Conservation (phyloP, 2,113 vertebrate genomes). For the Emydocephalus ijimae region DNA sequence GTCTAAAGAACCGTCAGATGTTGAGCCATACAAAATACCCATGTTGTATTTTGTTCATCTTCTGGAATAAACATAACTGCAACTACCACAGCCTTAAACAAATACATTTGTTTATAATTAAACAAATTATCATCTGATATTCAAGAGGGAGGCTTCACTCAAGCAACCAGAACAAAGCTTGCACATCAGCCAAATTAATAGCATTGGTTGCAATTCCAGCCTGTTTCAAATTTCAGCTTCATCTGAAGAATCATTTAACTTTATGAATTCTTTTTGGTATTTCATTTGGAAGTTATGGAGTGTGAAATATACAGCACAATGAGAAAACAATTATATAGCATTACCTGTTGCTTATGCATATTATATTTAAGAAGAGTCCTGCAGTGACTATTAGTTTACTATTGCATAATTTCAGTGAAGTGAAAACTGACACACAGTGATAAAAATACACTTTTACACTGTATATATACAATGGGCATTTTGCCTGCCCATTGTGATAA, state of each 20-base stretch:
- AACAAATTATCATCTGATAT: conserved; percentile 22
- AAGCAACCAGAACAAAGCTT: conserved; percentile 50
- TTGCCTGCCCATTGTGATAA: background rate
- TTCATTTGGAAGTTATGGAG: conserved; percentile 66
- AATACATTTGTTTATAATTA: background rate
- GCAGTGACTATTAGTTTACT: conserved; percentile 36
- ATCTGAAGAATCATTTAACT: conserved; percentile 60
- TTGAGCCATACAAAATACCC: background rate
- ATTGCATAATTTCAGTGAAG: conserved; percentile 31
- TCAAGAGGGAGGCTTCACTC: conserved; percentile 32
- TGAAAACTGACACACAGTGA: conserved; percentile 37
- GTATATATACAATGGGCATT: background rate
- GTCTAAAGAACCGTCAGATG: background rate
- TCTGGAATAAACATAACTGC: background rate
- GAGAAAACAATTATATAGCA: conserved; percentile 66
- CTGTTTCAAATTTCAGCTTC: conserved; percentile 43
- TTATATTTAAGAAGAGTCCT: conserved; percentile 26
- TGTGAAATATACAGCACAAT: conserved; percentile 67
- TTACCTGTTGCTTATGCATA: conserved; percentile 60
- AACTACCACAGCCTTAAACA: background rate
- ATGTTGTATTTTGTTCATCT: background rate
- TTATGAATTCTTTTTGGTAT: conserved; percentile 63
- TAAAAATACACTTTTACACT: conserved; percentile 21
- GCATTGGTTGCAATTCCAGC: conserved; percentile 34
- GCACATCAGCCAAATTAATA: conserved; percentile 46